A percentile compares a stretch with the other conserved stretches of the same genome.
phyloP scores from a whole-genome alignment of 1,140 invertebrate species.

The Atta cephalotes region DNA sequence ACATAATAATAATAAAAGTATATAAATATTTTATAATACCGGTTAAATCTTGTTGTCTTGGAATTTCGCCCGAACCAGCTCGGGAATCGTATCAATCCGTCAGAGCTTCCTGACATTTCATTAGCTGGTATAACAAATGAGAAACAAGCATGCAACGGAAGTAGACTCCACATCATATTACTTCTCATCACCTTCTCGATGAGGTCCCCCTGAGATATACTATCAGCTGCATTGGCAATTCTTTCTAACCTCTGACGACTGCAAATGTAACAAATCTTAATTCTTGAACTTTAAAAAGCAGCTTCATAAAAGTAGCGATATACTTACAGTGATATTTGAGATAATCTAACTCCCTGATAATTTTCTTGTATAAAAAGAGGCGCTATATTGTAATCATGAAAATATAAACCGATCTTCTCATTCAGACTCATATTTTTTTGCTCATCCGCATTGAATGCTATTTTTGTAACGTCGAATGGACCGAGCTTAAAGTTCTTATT shows the following conservation, averaged over 20 bases:
- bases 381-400: constrained; percentile 98
- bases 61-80: constrained; percentile 98
- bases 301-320: not conserved
- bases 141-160: constrained; percentile 96
- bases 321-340: constrained; percentile 89
- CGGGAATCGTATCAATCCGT: constrained; percentile 95
- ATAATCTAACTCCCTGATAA: constrained; percentile 90
- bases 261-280: constrained; percentile 58
- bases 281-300: not conserved
- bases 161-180: constrained; percentile 94
- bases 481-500: constrained; percentile 96
- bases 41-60: constrained; percentile 92
- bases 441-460: constrained; percentile 95
- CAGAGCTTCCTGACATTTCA: constrained; percentile 92
- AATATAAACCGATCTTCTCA: constrained; percentile 97
- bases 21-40: constrained; percentile 84
- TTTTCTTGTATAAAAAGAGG: constrained; percentile 99
- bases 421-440: constrained; percentile 93
- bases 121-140: constrained; percentile 96
- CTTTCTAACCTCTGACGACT: constrained; percentile 89
- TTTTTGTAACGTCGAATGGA: constrained; percentile 97
- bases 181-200: constrained; percentile 93
- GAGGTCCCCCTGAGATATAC: constrained; percentile 94
- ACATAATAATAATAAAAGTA: not conserved
- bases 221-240: constrained; percentile 93